Base-by-base conservation (phyloP, 2,113 vertebrate species). In the Anolis sagrei region DNA sequence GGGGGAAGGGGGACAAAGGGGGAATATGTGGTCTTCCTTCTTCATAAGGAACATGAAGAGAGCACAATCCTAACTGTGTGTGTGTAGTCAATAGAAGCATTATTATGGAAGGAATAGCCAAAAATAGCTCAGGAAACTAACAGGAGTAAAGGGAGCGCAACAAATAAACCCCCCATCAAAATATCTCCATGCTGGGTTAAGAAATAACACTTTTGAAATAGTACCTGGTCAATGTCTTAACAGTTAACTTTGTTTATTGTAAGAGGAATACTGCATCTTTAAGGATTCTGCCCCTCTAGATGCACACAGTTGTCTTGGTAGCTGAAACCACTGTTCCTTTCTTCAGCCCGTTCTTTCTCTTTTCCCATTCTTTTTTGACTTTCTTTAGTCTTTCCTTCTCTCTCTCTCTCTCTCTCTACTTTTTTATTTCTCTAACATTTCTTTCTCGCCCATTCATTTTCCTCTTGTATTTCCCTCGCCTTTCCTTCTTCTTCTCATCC, bases 181-280 rank as follows among this genome's bases (percentile, higher is more conserved):
- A 81, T 77, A 83, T 72, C 51, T 74, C 58, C 58, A 66, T 72
- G 8, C 69, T 77, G 9, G 44, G 54, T 66, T 58, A 70, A 44
- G 16, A 87, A 75, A 88, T 92, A 82, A 87, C 54, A 84, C 74
- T 79, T 77, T 54, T 80, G 86, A 64, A 84, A 85, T 29, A 88
- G 87, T 83, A 90, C 79, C 84, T 87, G 61, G 75, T 86, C 86
- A 69, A 34, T 82, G n/a, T 92, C 89, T 93, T 87, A 93, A 75
- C 1, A 19, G 80, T 91, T 93, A 76, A 92, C 79, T 85, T 84
- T 3, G 76, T 80, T 91, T 81, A 94, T 93, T 93, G 89, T 92
- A 94, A 93, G 94, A 95, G 94, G 93, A 94, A 93, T 92, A 91
- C 95, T 95, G 94, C 96, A 96, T 97, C 96, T 97, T 92, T 90